Percentiles rank a stretch among this genome's conserved stretches.
Evolutionary conservation across 2,797 vertebrate species (phyloP).

Genomic region (Choloepus didactylus): DNA sequence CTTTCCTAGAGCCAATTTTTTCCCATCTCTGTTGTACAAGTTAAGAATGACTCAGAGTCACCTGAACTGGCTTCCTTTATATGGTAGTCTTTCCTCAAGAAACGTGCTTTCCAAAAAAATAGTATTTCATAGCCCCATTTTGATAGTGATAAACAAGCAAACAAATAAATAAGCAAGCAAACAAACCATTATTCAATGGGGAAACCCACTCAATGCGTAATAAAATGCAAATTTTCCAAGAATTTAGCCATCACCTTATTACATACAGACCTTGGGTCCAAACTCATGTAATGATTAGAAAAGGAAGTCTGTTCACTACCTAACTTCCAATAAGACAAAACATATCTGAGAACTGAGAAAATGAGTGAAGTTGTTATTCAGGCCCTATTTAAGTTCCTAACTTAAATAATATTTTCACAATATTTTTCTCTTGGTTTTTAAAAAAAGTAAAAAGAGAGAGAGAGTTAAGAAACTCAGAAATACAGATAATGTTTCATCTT

Average conservation of each 20-base stretch:
- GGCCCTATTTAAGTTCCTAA: background rate
- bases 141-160: background rate
- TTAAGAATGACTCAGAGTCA: background rate
- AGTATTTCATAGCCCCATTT: background rate
- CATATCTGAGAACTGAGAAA: background rate
- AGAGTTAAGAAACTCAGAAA: background rate
- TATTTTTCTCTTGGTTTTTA: background rate
- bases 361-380: background rate
- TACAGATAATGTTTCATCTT: background rate
- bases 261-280: background rate
- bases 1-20: background rate
- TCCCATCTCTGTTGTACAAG: background rate
- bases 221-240: background rate
- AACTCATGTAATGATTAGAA: background rate
- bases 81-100: background rate
- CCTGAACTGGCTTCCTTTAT: background rate
- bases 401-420: slow-evolving; percentile 26
- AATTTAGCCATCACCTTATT: background rate
- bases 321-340: background rate
- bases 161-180: background rate
- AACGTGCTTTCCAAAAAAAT: slow-evolving; percentile 76
- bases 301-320: background rate
- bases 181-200: background rate
- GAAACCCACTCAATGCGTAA: background rate
- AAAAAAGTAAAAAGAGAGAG: background rate